Evolutionary conservation across 2,888 invertebrate species (phyloP).

Genomic region (Reticulitermes lucifugus): DNA sequence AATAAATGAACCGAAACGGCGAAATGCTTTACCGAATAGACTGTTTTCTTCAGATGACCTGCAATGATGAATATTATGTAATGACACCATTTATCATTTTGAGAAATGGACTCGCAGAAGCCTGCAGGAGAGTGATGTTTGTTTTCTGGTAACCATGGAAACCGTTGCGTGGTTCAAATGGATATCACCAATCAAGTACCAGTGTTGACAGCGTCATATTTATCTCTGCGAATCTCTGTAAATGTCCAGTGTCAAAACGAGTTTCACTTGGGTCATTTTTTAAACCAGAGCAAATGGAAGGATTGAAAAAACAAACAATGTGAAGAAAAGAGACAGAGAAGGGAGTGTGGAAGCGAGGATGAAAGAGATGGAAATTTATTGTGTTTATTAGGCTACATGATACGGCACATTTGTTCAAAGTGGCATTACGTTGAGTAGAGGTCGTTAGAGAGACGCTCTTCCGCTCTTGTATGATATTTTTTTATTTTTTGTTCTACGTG

Average conservation of each 20-base stretch:
- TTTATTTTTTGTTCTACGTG: background rate
- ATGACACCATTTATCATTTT: constrained; percentile 29
- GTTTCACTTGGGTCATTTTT: constrained; percentile 11
- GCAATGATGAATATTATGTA: constrained; percentile 21
- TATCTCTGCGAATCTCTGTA: constrained; percentile 28
- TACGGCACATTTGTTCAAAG: background rate
- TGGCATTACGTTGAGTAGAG: background rate
- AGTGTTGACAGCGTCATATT: constrained; percentile 20
- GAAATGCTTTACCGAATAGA: too few relatives aligned
- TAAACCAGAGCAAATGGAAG: constrained; percentile 13
- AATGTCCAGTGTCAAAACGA: constrained; percentile 23
- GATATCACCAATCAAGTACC: constrained; percentile 32
- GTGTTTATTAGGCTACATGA: background rate
- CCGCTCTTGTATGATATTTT: background rate
- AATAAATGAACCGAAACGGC: too few relatives aligned
- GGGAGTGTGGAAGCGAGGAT: background rate
- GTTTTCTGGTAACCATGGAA: constrained; percentile 2
- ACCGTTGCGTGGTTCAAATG: constrained; percentile 29
- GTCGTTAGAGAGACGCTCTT: background rate
- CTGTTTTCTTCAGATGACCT: background rate
- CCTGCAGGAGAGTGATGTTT: background rate
- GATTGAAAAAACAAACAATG: background rate
- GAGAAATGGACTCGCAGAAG: constrained; percentile 19
- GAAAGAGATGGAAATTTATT: background rate
- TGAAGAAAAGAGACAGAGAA: background rate